phyloP scores from a whole-genome alignment of 2,888 invertebrate species.

The Phalera bucephala region DNA sequence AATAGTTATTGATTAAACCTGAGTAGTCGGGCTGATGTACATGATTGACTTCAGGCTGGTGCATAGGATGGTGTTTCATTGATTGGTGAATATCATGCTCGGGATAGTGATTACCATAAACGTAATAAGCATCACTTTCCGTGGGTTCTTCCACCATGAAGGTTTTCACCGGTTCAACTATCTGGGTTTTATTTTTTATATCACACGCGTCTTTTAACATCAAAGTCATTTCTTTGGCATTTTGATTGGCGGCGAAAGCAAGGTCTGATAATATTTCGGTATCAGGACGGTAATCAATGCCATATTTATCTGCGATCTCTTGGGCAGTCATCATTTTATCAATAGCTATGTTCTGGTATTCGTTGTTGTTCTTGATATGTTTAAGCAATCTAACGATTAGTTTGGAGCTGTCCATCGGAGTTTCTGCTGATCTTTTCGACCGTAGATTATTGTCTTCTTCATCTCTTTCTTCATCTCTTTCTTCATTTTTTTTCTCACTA shows the following conservation, averaged over 20 bases:
- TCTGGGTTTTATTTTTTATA: conserved; percentile 41
- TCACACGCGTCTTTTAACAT: conserved; percentile 56
- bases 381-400: conserved; percentile 63
- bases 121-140: conserved; percentile 38
- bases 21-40: conserved; percentile 30
- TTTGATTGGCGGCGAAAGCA: conserved; percentile 62
- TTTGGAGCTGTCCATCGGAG: conserved; percentile 66
- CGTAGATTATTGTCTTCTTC: conserved; percentile 43
- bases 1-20: conserved; percentile 40
- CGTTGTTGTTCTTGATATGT: conserved; percentile 71
- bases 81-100: conserved; percentile 27
- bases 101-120: conserved; percentile 32
- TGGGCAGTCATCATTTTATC: conserved; percentile 78
- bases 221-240: conserved; percentile 59
- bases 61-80: conserved; percentile 7
- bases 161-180: conserved; percentile 30
- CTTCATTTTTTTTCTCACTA: conserved; percentile 37
- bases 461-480: conserved; percentile 33
- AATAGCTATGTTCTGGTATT: conserved; percentile 74
- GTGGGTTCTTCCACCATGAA: conserved; percentile 19
- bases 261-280: conserved; percentile 66
- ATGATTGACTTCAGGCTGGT: conserved; percentile 25
- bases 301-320: conserved; percentile 74
- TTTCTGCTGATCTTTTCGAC: conserved; percentile 58
- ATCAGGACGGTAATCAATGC: conserved; percentile 67